Evolutionary conservation across 64 coral and sea anemone species (phyloP), one percentile per base, ranked within the genome.

Genomic region (Montipora sp.): DNA sequence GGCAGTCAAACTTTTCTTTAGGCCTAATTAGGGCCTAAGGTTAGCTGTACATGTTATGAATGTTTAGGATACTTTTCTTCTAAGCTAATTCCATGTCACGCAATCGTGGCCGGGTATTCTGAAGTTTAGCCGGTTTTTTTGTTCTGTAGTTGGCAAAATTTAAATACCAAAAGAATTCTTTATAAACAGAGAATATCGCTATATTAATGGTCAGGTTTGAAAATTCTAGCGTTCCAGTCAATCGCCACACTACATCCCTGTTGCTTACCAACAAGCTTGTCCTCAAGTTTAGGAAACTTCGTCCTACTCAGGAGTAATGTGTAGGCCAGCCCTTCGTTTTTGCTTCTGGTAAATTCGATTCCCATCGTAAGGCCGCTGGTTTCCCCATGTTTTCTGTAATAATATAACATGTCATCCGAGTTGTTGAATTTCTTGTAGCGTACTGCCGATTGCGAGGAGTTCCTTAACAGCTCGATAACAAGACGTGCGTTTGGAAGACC

Each of bases 331-430:
- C 45, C 57, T 21, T 66, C 77, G 1, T 63, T 61, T 23, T 81
- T 91, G 24, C 88, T 84, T 78, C 92, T 97, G 18, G 75, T 70
- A 74, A 97, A 97, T 50, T 94, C 78, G 59, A 97, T 87, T 43
- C 95, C 95, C 19, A 92, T 13, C 3, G 58, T 46, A 21, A 97
- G 79, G 4, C 83, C 68, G 8, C 13, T 59, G 9, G 55, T 93
- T 63, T 94, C 84, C 76, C 89, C 61, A 81, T 92, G 63, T 21
- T 58, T 79, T 48, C 71, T 91, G 72, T 97, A 94, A 88, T 78
- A 92, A 11, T 75, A 27, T 47, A 91, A 11, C 95, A 97, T 94
- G 68, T 81, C 80, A 6, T 97, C 95, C 1, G 87, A 78, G 68
- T 15, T 92, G 43, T 23, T 94, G 59, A 97, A 97, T 69, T 89